These are phyloP conservation scores for Ursus arctos DNA, from an alignment of 2,113 vertebrate genomes.

Conservation along the genomic window DNA sequence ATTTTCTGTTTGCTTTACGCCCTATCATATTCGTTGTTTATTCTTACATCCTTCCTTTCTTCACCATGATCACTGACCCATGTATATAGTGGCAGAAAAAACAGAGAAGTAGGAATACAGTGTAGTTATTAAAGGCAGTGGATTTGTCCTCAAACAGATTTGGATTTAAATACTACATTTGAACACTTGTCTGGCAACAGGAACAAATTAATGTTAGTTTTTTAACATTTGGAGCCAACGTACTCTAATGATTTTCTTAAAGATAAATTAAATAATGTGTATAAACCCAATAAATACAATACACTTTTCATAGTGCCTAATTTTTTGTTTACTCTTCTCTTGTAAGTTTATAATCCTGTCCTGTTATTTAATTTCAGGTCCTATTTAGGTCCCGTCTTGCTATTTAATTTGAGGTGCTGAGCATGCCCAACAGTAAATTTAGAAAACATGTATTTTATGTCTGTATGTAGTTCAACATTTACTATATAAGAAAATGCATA, in stretches of 20 bases:
- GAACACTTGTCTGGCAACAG: not conserved
- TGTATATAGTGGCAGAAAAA: rapidly evolving
- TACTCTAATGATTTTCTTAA: not conserved
- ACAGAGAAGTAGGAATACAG: not conserved
- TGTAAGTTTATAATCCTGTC: not conserved
- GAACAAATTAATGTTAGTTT: not conserved
- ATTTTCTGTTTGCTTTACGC: not conserved
- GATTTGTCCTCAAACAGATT: not conserved
- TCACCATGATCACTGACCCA: rapidly evolving
- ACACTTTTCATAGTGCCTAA: not conserved
- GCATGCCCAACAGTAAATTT: not conserved
- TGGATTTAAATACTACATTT: not conserved
- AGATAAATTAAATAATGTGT: constrained; percentile 22
- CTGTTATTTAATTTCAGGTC: not conserved
- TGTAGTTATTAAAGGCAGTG: not conserved
- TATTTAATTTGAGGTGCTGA: not conserved
- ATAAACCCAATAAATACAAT: not conserved
- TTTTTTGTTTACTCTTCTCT: not conserved
- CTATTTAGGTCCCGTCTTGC: not conserved
- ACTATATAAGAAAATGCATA: not conserved
- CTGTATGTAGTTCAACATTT: not conserved
- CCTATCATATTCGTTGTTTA: not conserved
- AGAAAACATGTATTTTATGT: not conserved
- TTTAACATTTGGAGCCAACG: not conserved
- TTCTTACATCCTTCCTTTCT: not conserved